Conservation (phyloP, 2,113 vertebrate species). For the Poecilia latipinna region DNA sequence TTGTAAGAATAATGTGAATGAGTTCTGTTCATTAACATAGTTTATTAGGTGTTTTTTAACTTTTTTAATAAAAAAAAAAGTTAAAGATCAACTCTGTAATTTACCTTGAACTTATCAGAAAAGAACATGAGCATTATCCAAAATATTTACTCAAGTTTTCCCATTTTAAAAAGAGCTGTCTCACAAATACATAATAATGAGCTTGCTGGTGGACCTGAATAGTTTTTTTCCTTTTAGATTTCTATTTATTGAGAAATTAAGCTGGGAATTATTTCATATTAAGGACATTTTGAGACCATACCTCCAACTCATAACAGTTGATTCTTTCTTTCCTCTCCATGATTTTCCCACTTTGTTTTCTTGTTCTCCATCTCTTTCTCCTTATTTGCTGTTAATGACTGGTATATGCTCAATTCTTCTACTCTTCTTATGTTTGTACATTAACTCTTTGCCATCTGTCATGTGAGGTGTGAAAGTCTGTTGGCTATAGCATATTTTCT, state of each 20-base stretch:
- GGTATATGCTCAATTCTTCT: constrained; percentile 22
- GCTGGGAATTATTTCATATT: neutral
- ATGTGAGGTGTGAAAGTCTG: neutral
- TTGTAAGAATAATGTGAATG: neutral
- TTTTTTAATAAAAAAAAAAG: neutral
- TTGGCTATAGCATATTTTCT: neutral
- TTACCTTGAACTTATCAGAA: neutral
- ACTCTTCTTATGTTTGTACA: constrained; percentile 4
- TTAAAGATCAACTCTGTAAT: neutral
- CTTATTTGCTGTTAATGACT: constrained; percentile 42
- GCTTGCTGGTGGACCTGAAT: neutral
- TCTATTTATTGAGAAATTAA: neutral
- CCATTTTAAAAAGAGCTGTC: neutral
- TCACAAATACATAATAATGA: constrained; percentile 1
- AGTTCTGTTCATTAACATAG: neutral
- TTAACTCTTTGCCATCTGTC: constrained; percentile 10
- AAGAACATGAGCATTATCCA: neutral
- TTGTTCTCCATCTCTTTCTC: constrained; percentile 56
- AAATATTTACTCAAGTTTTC: neutral
- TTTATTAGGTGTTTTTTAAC: neutral
- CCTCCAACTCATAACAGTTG: constrained; percentile 35
- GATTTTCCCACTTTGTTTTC: constrained; percentile 8
- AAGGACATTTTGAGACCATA: constrained; percentile 29
- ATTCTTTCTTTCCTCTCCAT: constrained; percentile 14
- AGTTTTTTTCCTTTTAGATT: neutral